These are phyloP conservation scores for Pseudachorutes palmiensis DNA, from an alignment of 1,140 invertebrate genomes.

Conservation along the genomic window DNA sequence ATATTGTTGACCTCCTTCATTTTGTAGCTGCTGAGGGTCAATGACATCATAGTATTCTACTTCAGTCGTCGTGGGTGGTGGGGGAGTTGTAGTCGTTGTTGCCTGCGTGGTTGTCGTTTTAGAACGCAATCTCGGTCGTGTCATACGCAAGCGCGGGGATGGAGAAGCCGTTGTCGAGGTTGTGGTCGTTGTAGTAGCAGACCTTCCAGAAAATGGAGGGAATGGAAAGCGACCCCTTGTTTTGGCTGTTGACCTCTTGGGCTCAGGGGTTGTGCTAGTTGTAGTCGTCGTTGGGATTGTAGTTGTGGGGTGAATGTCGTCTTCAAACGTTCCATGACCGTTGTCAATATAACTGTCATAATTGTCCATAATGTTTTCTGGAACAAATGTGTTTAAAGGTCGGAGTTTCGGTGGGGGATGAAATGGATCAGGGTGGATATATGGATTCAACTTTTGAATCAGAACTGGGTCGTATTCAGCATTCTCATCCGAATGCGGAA, in stretches of 20 bases:
- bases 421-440: conserved; percentile 20
- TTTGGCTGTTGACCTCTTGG: background rate
- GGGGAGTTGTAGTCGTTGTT: conserved; percentile 19
- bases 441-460: conserved; percentile 22
- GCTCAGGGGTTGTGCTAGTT: conserved; percentile 13
- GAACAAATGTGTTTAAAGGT: conserved; percentile 25
- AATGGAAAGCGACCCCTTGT: background rate
- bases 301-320: background rate
- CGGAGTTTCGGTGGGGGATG: conserved; percentile 20
- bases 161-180: background rate
- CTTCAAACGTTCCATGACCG: conserved; percentile 13
- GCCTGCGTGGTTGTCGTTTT: background rate
- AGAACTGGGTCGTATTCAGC: conserved; percentile 14
- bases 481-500: background rate
- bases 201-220: conserved; percentile 4
- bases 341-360: conserved; percentile 4
- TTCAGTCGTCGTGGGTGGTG: background rate
- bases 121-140: background rate
- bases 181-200: conserved; percentile 17
- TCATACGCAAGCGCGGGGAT: conserved; percentile 1
- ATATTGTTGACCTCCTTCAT: background rate
- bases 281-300: background rate
- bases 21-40: background rate
- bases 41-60: background rate
- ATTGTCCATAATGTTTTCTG: conserved; percentile 14